Percentiles rank a stretch among this genome's conserved stretches.
These are phyloP conservation scores for Capitulum mitella DNA, from an alignment of 2,888 invertebrate species.

Conservation along the genomic window DNA sequence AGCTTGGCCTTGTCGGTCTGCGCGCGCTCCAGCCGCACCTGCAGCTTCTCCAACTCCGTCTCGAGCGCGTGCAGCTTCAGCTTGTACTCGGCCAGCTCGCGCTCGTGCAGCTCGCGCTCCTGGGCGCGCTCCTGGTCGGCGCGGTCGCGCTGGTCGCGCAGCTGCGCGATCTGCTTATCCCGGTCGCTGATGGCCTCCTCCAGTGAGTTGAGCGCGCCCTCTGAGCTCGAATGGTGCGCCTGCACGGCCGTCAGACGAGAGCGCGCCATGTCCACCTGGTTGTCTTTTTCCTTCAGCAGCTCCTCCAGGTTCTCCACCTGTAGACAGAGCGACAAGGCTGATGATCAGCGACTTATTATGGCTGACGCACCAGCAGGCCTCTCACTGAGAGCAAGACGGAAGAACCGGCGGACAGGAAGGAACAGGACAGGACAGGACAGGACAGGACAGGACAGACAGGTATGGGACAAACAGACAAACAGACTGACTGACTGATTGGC, in stretches of 20 bases:
- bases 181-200: constrained; percentile 95
- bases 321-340: neutral
- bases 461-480: too few relatives aligned
- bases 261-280: constrained; percentile 91
- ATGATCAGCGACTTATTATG: too few relatives aligned
- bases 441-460: too few relatives aligned
- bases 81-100: constrained; percentile 89
- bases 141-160: constrained; percentile 87
- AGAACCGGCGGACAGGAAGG: too few relatives aligned
- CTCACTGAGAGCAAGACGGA: too few relatives aligned
- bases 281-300: constrained; percentile 92
- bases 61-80: constrained; percentile 85
- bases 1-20: constrained; percentile 83
- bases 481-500: too few relatives aligned
- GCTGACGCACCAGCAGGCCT: too few relatives aligned
- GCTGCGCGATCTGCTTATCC: constrained; percentile 92
- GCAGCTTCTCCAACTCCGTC: constrained; percentile 56
- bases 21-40: constrained; percentile 77
- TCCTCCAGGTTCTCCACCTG: constrained; percentile 97
- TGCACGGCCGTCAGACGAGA: constrained; percentile 67
- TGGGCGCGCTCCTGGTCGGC: constrained; percentile 94
- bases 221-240: constrained; percentile 83
- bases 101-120: constrained; percentile 85
- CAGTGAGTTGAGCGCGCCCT: constrained; percentile 82
- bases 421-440: too few relatives aligned